phyloP scores from a whole-genome alignment of 2,797 vertebrate species.

The Xiphophorus birchmanni region DNA sequence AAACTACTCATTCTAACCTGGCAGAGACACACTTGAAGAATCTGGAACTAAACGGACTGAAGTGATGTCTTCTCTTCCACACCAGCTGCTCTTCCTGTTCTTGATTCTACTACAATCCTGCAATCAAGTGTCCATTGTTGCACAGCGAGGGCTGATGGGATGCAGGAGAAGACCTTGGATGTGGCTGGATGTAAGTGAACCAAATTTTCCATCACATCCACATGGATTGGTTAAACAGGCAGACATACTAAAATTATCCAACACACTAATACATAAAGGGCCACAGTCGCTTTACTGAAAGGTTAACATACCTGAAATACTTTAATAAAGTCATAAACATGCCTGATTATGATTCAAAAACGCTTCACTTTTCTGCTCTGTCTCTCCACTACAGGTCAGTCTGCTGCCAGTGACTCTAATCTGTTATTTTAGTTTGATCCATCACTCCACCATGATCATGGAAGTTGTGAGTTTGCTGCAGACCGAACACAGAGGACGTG shows the following conservation, averaged over 20 bases:
- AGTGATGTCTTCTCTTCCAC: constrained; percentile 6
- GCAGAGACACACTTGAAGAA: neutral
- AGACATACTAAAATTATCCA: neutral
- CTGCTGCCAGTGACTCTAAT: constrained; percentile 55
- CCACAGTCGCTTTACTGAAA: constrained; percentile 35
- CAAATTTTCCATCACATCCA: neutral
- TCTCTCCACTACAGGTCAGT: constrained; percentile 61
- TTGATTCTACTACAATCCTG: constrained; percentile 76
- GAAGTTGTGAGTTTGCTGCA: constrained; percentile 72
- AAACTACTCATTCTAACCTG: neutral
- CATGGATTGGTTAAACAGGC: neutral
- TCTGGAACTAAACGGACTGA: neutral
- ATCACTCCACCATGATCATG: constrained; percentile 56
- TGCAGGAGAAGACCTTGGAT: constrained; percentile 71
- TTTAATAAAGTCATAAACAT: neutral
- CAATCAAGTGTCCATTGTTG: constrained; percentile 61
- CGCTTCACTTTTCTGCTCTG: neutral
- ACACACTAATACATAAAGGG: constrained; percentile 35
- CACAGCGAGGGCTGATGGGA: constrained; percentile 69
- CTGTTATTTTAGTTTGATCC: constrained; percentile 61
- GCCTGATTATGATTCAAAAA: neutral
- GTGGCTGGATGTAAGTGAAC: constrained; percentile 81
- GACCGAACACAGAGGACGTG: constrained; percentile 52
- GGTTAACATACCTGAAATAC: constrained; percentile 35
- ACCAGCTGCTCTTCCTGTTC: constrained; percentile 80